Evolutionary conservation across 2,888 invertebrate genomes (phyloP), one percentile per base, ranked within the genome.

Genomic region (Listrodromus nycthemerus): DNA sequence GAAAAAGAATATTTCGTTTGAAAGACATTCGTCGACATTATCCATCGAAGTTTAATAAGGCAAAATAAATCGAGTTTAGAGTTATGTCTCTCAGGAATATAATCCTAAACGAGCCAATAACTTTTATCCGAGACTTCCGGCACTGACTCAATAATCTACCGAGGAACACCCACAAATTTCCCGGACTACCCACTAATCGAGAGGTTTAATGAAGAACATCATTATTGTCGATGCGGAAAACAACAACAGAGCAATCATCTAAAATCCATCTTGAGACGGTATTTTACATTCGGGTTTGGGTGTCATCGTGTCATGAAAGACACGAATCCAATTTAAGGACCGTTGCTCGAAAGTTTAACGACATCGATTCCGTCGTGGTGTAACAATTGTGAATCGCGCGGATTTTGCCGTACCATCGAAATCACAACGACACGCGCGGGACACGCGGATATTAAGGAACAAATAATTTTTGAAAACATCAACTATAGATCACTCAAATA

Each of bases 291-390:
- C 80, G 76, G 84, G 80, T 86, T 86, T 88, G 52, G 61, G 37
- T 69, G 73, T 74, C 66, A 71, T 41, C 58, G 84, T 84, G 86
- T 78, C 85, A 75, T 65, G 63, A 2, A 48, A 50, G 73, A 70
- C 76, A 76, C 79, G 85, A 84, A 75, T 84, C n/a, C 69, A 82
- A 87, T 85, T 85, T 48, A 27, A 66, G 55, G 63, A 33, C 41
- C 3, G 37, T 50, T 6, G 27, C n/a, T 8, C 37, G 30, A n/a
- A 37, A 10, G 63, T 10, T 24, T 74, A 65, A 21, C 30, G 67
- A 76, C 66, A 66, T 33, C 69, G 58, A 16, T n/a, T n/a, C 0
- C 41, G 55, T 55, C 55, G 13, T 13, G 10, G 19, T 5, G 19
- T 1, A 30, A 19, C 3, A 48, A 63, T 27, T 45, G 48, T n/a